Evolutionary conservation across 2,888 invertebrate species (phyloP).

Genomic region (Trichacis sp.): DNA sequence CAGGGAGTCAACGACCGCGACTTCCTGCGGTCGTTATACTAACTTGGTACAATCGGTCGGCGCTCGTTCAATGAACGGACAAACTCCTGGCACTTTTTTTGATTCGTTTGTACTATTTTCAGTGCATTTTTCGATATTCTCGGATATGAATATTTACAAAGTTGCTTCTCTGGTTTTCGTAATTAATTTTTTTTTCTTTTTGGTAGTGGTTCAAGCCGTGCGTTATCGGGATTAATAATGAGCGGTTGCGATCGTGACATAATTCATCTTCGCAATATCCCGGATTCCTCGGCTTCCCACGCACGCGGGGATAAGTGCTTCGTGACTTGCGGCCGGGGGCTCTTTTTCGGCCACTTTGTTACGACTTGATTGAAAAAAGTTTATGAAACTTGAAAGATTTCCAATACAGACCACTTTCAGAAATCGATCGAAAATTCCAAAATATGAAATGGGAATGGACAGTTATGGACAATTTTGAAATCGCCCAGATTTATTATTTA

Average conservation of each 20-base stretch:
- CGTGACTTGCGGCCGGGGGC: neutral
- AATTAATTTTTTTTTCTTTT: neutral
- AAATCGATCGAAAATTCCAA: too few species aligned
- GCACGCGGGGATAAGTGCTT: conserved; percentile 2
- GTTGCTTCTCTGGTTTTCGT: neutral
- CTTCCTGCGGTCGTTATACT: conserved; percentile 34
- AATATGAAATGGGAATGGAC: too few species aligned
- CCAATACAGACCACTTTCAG: too few species aligned
- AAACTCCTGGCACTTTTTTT: conserved; percentile 12
- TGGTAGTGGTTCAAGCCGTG: neutral
- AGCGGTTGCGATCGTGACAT: conserved; percentile 1
- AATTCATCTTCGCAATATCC: conserved; percentile 3
- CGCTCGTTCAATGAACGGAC: conserved; percentile 27
- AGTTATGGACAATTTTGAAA: too few species aligned
- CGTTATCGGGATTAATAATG: neutral
- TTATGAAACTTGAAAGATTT: too few species aligned
- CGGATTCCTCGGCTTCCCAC: conserved; percentile 5
- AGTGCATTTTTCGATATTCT: too few species aligned
- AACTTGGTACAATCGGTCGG: conserved; percentile 19
- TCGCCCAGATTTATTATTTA: too few species aligned
- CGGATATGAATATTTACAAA: too few species aligned
- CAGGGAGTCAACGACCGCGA: conserved; percentile 43
- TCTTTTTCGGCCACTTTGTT: neutral
- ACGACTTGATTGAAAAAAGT: too few species aligned
- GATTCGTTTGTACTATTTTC: too few species aligned